These are phyloP conservation scores for Sebastes diploproa DNA, from an alignment of 2,797 vertebrate species.

Conservation along the genomic window DNA sequence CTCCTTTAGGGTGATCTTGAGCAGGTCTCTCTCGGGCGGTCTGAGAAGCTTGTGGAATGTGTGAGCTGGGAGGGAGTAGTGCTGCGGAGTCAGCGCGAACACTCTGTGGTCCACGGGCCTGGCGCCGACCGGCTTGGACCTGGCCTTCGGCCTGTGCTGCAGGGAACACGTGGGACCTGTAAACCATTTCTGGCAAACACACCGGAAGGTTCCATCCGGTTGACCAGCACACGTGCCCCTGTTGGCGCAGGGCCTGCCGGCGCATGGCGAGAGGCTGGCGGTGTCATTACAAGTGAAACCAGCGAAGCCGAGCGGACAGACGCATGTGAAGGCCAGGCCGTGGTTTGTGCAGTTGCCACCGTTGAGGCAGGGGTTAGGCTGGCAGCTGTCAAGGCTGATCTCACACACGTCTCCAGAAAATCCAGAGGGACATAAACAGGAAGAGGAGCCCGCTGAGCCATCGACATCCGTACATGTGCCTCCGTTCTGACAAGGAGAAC, in stretches of 20 bases:
- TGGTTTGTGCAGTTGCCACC: constrained; percentile 87
- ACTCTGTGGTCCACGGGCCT: constrained; percentile 61
- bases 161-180: constrained; percentile 82
- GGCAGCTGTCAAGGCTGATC: constrained; percentile 84
- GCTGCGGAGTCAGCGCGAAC: constrained; percentile 69
- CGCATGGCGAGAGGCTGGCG: constrained; percentile 72
- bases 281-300: constrained; percentile 87
- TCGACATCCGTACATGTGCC: constrained; percentile 86
- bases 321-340: constrained; percentile 84
- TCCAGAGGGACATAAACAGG: constrained; percentile 88
- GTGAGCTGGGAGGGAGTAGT: constrained; percentile 82
- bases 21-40: constrained; percentile 84
- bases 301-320: constrained; percentile 82
- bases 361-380: constrained; percentile 89
- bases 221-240: constrained; percentile 85
- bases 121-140: constrained; percentile 57
- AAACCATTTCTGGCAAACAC: constrained; percentile 86
- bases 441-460: constrained; percentile 76
- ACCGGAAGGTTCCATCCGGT: constrained; percentile 81
- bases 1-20: constrained; percentile 93
- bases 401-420: constrained; percentile 92
- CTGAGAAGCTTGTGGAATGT: constrained; percentile 85
- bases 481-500: constrained; percentile 92
- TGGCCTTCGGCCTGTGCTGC: constrained; percentile 62
- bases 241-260: constrained; percentile 84